phyloP scores from a whole-genome alignment of 2,113 vertebrate species.

The Dipodomys merriami region DNA sequence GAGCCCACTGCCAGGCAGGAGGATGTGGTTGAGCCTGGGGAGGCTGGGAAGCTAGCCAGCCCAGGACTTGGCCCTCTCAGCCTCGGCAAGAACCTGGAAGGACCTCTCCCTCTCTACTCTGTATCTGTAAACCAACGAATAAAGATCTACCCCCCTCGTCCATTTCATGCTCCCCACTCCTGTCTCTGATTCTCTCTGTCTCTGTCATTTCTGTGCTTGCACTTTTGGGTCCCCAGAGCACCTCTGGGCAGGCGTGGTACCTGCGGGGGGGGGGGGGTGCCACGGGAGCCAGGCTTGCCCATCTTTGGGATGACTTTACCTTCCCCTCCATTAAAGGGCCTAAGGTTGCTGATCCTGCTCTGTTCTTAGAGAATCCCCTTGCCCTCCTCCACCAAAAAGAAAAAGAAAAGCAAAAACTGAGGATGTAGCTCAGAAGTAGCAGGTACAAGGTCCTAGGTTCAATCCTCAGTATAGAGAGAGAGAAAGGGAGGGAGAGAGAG shows the following conservation, averaged over 20 bases:
- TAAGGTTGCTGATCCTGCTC: not conserved
- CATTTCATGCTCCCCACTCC: not conserved
- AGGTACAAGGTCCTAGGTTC: too few species aligned
- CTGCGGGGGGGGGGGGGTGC: not conserved
- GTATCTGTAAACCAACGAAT: slow-evolving; percentile 67
- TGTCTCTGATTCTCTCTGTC: slow-evolving; percentile 68
- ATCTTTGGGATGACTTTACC: not conserved
- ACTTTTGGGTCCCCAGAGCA: not conserved
- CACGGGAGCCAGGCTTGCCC: not conserved
- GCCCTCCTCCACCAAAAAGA: too few species aligned
- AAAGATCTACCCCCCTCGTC: slow-evolving; percentile 66
- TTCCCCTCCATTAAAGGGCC: not conserved
- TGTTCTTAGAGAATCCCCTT: not conserved
- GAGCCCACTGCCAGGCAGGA: not conserved
- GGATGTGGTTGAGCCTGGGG: slow-evolving; percentile 32
- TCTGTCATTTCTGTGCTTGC: slow-evolving; percentile 48
- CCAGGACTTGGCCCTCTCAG: slow-evolving; percentile 23
- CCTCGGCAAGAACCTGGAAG: not conserved
- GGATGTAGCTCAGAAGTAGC: too few species aligned
- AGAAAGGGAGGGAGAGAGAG: too few species aligned
- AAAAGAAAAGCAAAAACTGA: too few species aligned
- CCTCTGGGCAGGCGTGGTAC: not conserved
- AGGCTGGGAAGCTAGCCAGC: slow-evolving; percentile 74
- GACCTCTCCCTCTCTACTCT: slow-evolving; percentile 37
- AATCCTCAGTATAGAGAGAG: too few species aligned